Evolutionary conservation across 2,797 vertebrate genomes (phyloP).

Genomic region (Pseudomugil gertrudae): DNA sequence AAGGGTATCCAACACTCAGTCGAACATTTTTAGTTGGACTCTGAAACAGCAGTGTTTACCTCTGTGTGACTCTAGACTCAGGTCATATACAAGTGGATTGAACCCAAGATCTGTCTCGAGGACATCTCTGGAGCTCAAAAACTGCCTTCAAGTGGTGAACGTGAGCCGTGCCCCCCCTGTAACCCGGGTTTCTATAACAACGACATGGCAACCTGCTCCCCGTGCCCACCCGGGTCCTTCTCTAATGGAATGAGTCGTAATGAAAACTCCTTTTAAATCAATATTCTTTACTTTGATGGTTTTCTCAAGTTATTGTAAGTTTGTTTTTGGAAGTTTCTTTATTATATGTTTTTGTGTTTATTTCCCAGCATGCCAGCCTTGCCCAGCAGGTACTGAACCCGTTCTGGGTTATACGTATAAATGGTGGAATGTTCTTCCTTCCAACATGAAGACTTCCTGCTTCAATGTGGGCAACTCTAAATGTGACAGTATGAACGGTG

Average conservation of each 20-base stretch:
- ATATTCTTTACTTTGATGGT: background rate
- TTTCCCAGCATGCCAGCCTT: conserved; percentile 85
- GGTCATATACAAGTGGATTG: conserved; percentile 94
- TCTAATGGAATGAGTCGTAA: conserved; percentile 89
- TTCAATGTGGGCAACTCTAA: conserved; percentile 98
- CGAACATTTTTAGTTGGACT: background rate
- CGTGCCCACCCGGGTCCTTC: conserved; percentile 88
- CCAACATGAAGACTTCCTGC: conserved; percentile 97
- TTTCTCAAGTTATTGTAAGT: background rate
- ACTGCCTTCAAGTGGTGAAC: conserved; percentile 90
- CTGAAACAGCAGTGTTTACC: conserved; percentile 1
- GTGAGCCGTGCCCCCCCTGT: conserved; percentile 93
- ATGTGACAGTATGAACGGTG: conserved; percentile 96
- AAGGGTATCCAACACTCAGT: background rate
- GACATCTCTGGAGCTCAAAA: conserved; percentile 81
- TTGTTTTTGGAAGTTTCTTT: background rate
- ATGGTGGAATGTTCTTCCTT: conserved; percentile 96
- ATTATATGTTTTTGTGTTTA: conserved; percentile 11
- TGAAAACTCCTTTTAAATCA: background rate
- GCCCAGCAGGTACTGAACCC: conserved; percentile 95
- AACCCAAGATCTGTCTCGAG: conserved; percentile 94
- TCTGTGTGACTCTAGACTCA: conserved; percentile 84
- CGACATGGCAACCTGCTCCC: conserved; percentile 88
- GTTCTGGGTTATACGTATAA: conserved; percentile 92
- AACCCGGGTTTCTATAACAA: conserved; percentile 98